These are phyloP conservation scores for Apamea anceps DNA, from an alignment of 2,888 invertebrate genomes.

Conservation along the genomic window DNA sequence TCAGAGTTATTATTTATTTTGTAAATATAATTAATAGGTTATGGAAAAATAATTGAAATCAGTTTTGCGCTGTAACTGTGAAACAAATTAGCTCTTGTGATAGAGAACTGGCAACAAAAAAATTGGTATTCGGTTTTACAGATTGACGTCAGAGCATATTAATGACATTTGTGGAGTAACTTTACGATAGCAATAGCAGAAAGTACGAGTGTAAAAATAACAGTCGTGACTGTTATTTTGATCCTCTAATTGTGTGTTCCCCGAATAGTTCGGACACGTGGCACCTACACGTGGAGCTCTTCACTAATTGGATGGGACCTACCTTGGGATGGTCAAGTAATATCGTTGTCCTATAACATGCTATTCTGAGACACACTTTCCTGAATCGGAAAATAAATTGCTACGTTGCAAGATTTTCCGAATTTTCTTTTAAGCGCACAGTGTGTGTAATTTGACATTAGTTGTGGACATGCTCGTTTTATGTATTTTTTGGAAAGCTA, in stretches of 20 bases:
- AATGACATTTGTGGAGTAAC: conserved; percentile 53
- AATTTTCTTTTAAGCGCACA: not conserved
- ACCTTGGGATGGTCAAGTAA: not conserved
- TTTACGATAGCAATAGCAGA: conserved; percentile 46
- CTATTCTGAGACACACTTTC: not conserved
- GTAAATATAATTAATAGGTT: conserved; percentile 32
- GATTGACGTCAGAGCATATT: conserved; percentile 66
- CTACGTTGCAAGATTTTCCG: not conserved
- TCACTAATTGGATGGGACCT: not conserved
- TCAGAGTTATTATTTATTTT: conserved; percentile 48
- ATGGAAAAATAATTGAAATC: conserved; percentile 39
- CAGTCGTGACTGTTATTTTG: conserved; percentile 5
- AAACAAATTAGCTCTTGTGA: conserved; percentile 41
- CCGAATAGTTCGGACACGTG: conserved; percentile 17
- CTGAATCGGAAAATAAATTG: not conserved
- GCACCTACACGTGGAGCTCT: conserved; percentile 10
- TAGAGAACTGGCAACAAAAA: conserved; percentile 46
- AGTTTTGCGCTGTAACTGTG: conserved; percentile 28
- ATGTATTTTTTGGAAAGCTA: no score
- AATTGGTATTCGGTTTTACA: conserved; percentile 48
- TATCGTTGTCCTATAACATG: not conserved
- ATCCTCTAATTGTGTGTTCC: not conserved
- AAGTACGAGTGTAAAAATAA: conserved; percentile 31
- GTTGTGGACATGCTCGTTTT: no score
- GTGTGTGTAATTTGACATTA: no score